Conservation (phyloP, 2,888 invertebrate species). For the Drosophila parthenogenetica region DNA sequence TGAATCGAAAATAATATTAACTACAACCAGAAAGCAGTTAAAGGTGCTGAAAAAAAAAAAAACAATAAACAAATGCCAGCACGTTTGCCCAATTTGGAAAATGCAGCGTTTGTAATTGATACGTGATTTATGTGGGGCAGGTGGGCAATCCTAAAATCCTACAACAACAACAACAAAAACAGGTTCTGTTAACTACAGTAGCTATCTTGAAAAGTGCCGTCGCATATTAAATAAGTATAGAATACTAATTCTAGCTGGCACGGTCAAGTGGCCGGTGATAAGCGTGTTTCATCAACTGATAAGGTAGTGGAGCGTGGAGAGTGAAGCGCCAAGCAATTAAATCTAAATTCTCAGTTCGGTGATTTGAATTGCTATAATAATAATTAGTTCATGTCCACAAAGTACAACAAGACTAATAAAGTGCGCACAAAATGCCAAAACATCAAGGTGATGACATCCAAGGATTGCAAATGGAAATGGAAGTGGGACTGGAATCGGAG, state of each 20-base stretch:
- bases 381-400: constrained; percentile 55
- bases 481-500: constrained; percentile 24
- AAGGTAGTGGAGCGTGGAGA: background rate
- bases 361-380: constrained; percentile 30
- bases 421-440: constrained; percentile 54
- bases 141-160: constrained; percentile 35
- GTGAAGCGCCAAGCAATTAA: constrained; percentile 62
- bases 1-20: constrained; percentile 8
- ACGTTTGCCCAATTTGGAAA: constrained; percentile 67
- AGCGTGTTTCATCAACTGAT: constrained; percentile 27
- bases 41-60: constrained; percentile 19
- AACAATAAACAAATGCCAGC: constrained; percentile 57
- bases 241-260: constrained; percentile 30
- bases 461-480: constrained; percentile 33
- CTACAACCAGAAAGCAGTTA: constrained; percentile 1
- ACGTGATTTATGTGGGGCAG: constrained; percentile 71
- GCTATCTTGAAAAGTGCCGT: constrained; percentile 14
- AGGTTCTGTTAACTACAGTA: constrained; percentile 2
- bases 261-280: constrained; percentile 66
- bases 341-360: constrained; percentile 8
- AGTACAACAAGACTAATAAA: constrained; percentile 25
- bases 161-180: constrained; percentile 2
- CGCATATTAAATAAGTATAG: constrained; percentile 9
- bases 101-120: constrained; percentile 51
- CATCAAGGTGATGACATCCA: constrained; percentile 40